Evolutionary conservation across 2,888 invertebrate species (phyloP).

Genomic region (Phaonia tiefii): DNA sequence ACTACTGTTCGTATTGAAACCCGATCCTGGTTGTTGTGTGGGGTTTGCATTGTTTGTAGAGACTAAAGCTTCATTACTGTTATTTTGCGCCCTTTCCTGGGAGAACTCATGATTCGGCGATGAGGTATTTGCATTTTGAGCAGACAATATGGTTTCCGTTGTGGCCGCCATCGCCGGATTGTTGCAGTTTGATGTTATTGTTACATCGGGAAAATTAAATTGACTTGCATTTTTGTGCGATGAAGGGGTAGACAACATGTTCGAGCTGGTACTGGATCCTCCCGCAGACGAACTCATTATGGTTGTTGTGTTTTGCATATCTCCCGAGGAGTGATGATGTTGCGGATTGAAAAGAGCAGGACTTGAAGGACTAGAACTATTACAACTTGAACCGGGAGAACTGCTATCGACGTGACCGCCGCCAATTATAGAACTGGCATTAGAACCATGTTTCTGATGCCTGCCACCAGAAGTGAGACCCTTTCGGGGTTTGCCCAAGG

Average conservation of each 20-base stretch:
- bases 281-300: constrained; percentile 71
- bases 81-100: constrained; percentile 53
- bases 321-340: constrained; percentile 80
- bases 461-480: constrained; percentile 47
- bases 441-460: constrained; percentile 69
- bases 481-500: constrained; percentile 72
- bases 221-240: constrained; percentile 79
- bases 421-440: constrained; percentile 64
- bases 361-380: constrained; percentile 97
- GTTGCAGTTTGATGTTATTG: constrained; percentile 73
- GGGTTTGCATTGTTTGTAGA: constrained; percentile 56
- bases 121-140: constrained; percentile 69
- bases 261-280: constrained; percentile 73
- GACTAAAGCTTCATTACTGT: constrained; percentile 58
- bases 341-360: constrained; percentile 86
- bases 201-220: constrained; percentile 80
- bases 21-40: constrained; percentile 52
- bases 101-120: constrained; percentile 56
- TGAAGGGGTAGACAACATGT: constrained; percentile 74
- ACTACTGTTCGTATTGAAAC: constrained; percentile 65
- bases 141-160: constrained; percentile 75
- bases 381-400: constrained; percentile 97
- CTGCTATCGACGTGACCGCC: constrained; percentile 87
- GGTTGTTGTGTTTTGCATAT: constrained; percentile 71
- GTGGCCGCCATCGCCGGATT: constrained; percentile 66